Evolutionary conservation across 2,113 vertebrate genomes (phyloP).

Genomic region (Lonchura striata): DNA sequence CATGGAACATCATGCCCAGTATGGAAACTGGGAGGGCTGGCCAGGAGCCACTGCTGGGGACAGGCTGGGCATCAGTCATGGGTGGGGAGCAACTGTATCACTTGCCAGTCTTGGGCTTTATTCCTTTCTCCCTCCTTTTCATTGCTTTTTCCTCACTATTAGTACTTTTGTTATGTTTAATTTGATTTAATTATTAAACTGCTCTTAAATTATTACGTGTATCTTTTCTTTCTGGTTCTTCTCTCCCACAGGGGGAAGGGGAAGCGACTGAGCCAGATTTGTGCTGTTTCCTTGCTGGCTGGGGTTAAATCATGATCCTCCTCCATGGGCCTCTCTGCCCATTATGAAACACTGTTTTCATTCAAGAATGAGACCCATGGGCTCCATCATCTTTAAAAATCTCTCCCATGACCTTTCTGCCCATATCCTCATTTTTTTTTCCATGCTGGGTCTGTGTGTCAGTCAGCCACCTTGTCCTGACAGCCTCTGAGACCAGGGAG

Average conservation of each 20-base stretch:
- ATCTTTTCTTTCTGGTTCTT: background rate
- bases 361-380: background rate
- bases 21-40: background rate
- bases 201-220: background rate
- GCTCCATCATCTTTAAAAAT: background rate
- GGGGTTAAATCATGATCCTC: background rate
- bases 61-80: fast-evolving
- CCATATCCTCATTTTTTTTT: background rate
- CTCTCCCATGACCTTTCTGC: background rate
- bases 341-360: background rate
- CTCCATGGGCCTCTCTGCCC: background rate
- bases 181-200: background rate
- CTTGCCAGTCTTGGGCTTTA: background rate
- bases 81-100: background rate
- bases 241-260: background rate
- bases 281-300: background rate
- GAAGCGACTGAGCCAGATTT: background rate
- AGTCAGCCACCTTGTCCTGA: background rate
- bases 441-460: background rate
- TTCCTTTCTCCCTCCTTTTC: background rate
- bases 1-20: background rate
- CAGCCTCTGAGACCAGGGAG: background rate
- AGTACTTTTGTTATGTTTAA: background rate
- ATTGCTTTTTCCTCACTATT: background rate
- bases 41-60: background rate